Evolutionary conservation across 2,113 vertebrate species (phyloP), one percentile per base, ranked within the genome.

Genomic region (Mirounga angustirostris): DNA sequence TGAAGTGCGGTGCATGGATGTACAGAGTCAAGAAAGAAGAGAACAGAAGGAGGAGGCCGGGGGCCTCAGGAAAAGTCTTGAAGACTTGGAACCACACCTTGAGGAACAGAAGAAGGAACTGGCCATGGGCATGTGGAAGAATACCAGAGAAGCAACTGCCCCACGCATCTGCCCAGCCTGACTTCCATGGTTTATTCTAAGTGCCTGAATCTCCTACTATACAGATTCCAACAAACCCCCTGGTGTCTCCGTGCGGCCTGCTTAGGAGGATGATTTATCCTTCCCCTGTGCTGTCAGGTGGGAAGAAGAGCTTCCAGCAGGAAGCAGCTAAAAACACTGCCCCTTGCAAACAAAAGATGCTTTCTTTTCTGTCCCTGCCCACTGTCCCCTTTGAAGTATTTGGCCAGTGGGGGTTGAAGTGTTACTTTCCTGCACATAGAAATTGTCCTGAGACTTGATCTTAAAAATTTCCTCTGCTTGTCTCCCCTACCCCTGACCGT

Each of bases 271-370:
- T 1, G 13, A 46, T 88, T 90, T 94, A 58, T 87, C 14, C 50
- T 88, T 36, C 26, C 33, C 26, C n/a, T 74, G 40, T 52, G 65
- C 21, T 82, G 80, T 59, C 5, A 69, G 52, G 65, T 67, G 56
- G 73, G 73, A 96, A 93, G 67, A 86, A 92, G 30, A 59, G 40
- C 28, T 90, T 96, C 89, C 21, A 56, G 58, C 54, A 73, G 63
- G 76, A 28, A 43, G 19, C 54, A 50, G 71, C 65, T 67, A 43
- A 80, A 81, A 93, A 93, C 52, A 83, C 61, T 56, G 43, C 50
- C 69, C 40, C 46, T 83, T 91, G 74, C 73, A 95, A 83, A 93
- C 87, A 94, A 91, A 89, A 76, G 67, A 21, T 13, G 1, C 40
- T 93, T 91, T 56, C 33, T 89, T 89, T 97, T 71, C 90, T 83